Conservation (phyloP, 2,797 vertebrate genomes). For the Helarctos malayanus region DNA sequence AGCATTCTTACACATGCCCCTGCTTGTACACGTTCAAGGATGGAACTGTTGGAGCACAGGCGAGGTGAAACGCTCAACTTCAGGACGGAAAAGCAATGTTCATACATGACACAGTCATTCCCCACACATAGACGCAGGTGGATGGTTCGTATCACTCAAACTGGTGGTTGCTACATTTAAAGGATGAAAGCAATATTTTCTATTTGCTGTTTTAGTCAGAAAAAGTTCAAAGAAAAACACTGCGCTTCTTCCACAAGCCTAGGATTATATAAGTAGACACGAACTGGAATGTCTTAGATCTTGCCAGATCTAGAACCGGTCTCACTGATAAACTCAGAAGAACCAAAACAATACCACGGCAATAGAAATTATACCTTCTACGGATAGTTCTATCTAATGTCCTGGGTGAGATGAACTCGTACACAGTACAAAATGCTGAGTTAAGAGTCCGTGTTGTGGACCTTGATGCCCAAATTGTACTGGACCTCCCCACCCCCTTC, state of each 20-base stretch:
- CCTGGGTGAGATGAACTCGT: not conserved
- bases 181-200: not conserved
- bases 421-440: not conserved
- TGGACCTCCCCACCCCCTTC: not conserved
- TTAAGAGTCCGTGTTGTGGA: not conserved
- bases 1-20: not conserved
- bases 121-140: not conserved
- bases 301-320: not conserved
- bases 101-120: not conserved
- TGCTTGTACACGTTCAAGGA: not conserved
- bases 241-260: not conserved
- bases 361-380: not conserved
- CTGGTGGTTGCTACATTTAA: not conserved
- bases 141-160: not conserved
- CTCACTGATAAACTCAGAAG: constrained; percentile 1
- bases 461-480: not conserved
- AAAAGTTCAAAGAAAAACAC: not conserved
- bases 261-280: not conserved
- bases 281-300: constrained; percentile 16
- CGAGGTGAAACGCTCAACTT: not conserved
- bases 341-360: not conserved
- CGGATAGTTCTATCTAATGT: not conserved
- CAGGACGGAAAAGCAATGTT: not conserved
- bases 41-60: not conserved
- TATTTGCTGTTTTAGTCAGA: constrained; percentile 37